Evolutionary conservation across 2,888 invertebrate genomes (phyloP), one percentile per base, ranked within the genome.

Genomic region (Pemphredon lugubris): DNA sequence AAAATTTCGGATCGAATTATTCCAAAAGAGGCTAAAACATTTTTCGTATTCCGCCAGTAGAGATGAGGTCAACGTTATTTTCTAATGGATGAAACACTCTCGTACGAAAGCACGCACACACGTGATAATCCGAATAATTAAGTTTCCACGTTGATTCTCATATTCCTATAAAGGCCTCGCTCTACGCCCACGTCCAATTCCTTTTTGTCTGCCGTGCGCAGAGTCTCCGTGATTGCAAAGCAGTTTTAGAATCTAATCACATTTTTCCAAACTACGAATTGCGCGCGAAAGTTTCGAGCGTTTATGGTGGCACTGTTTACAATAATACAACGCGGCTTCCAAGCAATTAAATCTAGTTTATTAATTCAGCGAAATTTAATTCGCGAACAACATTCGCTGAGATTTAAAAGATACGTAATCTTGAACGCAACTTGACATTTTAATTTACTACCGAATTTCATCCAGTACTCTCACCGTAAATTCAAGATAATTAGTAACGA

Each of bases 81-180:
- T 73, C 68, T 68, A 73, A 73, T 73, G 60, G 73, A 73, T 73
- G 73, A 72, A 61, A 57, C 73, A 48, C 65, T 61, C 73, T 37
- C 40, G 45, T 40, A 59, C 64, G 72, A 55, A 59, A 64, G 58
- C 50, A 50, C 51, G 32, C 26, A 37, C 60, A 40, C 55, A 40
- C 45, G 34, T 53, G 53, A 73, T 63, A 73, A 58, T 40, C 63
- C 57, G 73, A 75, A 75, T 73, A 73, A 75, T 75, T 75, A 75
- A 75, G 61, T 73, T 65, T 70, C 66, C 60, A 59, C 67, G 64
- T 67, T 69, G 67, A 75, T 75, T 71, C 67, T 64, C 67, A 64
- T 75, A 71, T 75, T 66, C 76, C 75, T 75, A 75, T 75, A 71
- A 64, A 70, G 70, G 75, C 61, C 74, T 70, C 70, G 69, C 65